phyloP scores from a whole-genome alignment of 2,797 vertebrate genomes.

The Liasis olivaceus region DNA sequence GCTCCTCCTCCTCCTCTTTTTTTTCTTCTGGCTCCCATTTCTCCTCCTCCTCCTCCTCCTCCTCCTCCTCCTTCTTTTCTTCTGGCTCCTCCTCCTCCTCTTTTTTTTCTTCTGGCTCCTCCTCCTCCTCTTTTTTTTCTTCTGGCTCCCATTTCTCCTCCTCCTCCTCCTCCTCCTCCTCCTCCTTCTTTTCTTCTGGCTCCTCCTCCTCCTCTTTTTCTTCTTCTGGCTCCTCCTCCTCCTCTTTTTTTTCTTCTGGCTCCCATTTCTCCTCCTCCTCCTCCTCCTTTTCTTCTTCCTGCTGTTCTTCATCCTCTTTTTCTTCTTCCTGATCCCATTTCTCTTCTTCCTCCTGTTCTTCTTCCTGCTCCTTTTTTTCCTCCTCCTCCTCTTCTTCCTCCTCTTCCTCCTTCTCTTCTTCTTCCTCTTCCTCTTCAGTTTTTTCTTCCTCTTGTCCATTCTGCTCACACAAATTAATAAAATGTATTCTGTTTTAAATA shows the following conservation, averaged over 20 bases:
- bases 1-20: no score
- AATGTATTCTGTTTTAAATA: neutral
- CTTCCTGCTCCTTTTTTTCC: neutral
- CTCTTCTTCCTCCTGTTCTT: neutral
- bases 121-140: neutral
- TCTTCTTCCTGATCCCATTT: neutral
- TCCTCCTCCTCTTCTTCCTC: neutral
- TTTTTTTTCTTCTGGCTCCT: no score
- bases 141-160: no score
- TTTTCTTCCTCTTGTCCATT: neutral
- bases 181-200: accelerated
- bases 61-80: neutral
- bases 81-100: no score
- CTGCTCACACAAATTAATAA: neutral
- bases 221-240: neutral
- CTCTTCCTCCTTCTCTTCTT: neutral
- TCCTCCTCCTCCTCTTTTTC: neutral
- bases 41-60: no score
- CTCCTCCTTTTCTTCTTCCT: no score
- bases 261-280: no score
- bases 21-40: no score
- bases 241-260: no score
- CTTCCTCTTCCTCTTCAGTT: neutral
- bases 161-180: neutral
- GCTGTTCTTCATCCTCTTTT: no score